Conservation (phyloP, 2,888 invertebrate genomes). For the Gastrophysa polygoni region DNA sequence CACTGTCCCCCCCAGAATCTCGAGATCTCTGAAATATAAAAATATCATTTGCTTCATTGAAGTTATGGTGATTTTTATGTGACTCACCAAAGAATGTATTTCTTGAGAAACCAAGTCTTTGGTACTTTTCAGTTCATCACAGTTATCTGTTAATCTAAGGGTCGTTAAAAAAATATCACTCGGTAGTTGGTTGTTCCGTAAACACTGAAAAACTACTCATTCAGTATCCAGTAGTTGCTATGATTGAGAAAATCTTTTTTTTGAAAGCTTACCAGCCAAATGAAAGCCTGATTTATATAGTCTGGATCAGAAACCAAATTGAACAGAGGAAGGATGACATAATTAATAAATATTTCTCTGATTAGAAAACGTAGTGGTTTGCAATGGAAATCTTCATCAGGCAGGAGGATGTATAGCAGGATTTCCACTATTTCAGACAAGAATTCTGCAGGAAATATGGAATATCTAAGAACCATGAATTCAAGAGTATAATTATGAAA, state of each 20-base stretch:
- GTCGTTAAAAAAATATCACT: conserved; percentile 86
- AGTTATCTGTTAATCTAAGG: conserved; percentile 77
- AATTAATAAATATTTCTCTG: conserved; percentile 64
- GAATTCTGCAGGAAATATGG: no score
- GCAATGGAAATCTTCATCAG: conserved; percentile 84
- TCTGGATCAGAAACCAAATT: conserved; percentile 86
- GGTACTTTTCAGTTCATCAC: conserved; percentile 83
- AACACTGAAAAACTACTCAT: conserved; percentile 67
- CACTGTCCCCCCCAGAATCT: conserved; percentile 86
- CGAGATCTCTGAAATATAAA: conserved; percentile 67
- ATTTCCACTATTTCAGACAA: conserved; percentile 83
- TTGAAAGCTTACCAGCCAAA: conserved; percentile 77
- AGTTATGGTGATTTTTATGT: background rate
- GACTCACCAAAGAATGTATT: conserved; percentile 72
- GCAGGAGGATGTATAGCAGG: conserved; percentile 79
- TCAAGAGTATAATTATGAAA: no score
- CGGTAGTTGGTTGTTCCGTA: conserved; percentile 73
- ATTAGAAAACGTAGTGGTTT: conserved; percentile 78
- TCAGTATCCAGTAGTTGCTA: background rate
- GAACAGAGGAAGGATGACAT: conserved; percentile 63
- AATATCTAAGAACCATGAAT: no score
- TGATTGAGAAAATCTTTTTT: background rate
- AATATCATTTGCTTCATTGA: background rate
- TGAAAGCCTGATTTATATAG: conserved; percentile 87
- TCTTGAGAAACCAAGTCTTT: conserved; percentile 81